Evolutionary conservation across 2,113 vertebrate genomes (phyloP).

Genomic region (Nestor notabilis): DNA sequence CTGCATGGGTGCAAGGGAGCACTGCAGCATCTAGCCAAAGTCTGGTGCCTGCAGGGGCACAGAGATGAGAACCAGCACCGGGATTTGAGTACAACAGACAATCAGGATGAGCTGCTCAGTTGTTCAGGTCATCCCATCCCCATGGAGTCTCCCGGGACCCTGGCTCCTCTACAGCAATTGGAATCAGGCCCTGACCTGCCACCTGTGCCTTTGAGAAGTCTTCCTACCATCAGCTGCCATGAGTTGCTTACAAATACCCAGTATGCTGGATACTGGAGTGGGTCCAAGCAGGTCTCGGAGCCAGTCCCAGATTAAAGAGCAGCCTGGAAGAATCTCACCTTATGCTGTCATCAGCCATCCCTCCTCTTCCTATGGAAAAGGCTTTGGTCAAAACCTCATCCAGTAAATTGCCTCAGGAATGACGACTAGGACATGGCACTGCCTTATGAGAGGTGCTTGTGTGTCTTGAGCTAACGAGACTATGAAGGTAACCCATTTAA

Average conservation of each 20-base stretch:
- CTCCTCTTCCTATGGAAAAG: neutral
- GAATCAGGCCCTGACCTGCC: neutral
- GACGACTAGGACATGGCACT: neutral
- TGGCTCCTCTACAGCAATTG: neutral
- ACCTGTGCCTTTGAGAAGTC: neutral
- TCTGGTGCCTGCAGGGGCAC: neutral
- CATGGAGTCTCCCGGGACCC: neutral
- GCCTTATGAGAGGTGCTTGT: neutral
- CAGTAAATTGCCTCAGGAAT: neutral
- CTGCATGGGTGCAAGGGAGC: neutral
- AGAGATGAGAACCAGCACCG: neutral
- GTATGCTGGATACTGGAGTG: neutral
- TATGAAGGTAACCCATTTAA: neutral
- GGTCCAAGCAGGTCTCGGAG: neutral
- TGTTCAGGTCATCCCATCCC: accelerated
- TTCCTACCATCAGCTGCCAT: neutral
- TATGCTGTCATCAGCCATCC: neutral
- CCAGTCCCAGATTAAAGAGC: neutral
- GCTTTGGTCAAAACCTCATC: neutral
- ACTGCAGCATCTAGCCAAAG: neutral
- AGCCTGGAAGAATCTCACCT: neutral
- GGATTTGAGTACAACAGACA: neutral
- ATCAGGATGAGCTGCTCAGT: neutral
- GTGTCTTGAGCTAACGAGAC: neutral
- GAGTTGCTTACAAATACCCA: neutral